phyloP scores from a whole-genome alignment of 2,888 invertebrate species.

The Smittia aterrima region DNA sequence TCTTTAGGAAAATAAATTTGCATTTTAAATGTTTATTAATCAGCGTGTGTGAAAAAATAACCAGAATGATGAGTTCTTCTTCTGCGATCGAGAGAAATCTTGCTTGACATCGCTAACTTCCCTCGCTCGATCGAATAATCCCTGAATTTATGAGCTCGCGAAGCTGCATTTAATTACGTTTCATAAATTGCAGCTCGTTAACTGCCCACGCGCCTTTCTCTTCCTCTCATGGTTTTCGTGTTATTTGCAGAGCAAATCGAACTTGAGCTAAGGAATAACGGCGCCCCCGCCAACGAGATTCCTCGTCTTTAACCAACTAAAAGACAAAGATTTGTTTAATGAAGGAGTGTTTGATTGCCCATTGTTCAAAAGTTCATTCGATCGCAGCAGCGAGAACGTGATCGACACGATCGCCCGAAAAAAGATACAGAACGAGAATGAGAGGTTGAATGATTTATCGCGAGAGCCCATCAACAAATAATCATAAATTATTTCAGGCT shows the following conservation, averaged over 20 bases:
- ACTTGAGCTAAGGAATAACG: neutral
- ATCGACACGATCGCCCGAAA: constrained; percentile 24
- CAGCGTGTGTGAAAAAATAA: neutral
- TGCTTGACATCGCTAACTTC: neutral
- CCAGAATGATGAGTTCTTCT: neutral
- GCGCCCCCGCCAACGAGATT: neutral
- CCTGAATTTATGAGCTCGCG: neutral
- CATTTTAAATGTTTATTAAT: constrained; percentile 28
- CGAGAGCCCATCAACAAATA: constrained; percentile 24
- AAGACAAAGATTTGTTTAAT: neutral
- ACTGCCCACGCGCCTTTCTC: neutral
- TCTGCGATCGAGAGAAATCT: neutral
- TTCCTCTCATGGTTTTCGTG: neutral
- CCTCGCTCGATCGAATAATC: neutral
- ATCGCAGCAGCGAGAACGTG: neutral
- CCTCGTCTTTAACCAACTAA: neutral
- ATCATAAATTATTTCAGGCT: constrained; percentile 17
- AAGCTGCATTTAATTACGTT: constrained; percentile 15
- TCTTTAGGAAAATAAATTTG: constrained; percentile 1
- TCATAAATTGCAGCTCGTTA: constrained; percentile 28
- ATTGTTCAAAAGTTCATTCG: constrained; percentile 17
- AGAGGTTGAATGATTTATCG: neutral
- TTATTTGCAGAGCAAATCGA: neutral
- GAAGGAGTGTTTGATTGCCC: constrained; percentile 15
- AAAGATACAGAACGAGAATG: constrained; percentile 1